Evolutionary conservation across 2,888 invertebrate species (phyloP).

Genomic region (Leucania comma): DNA sequence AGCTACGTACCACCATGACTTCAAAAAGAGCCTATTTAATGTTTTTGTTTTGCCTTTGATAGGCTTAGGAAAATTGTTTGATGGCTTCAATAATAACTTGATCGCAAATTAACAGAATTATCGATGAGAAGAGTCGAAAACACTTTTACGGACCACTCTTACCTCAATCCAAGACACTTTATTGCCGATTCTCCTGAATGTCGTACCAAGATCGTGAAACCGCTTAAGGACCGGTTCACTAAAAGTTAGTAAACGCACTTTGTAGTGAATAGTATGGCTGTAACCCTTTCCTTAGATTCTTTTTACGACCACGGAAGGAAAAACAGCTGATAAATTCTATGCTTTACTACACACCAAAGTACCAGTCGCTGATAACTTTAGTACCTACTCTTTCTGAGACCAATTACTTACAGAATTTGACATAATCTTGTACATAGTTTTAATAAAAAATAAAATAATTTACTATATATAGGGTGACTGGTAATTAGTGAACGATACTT

Average conservation of each 20-base stretch:
- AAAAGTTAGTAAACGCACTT: slow-evolving; percentile 21
- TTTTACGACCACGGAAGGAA: slow-evolving; percentile 29
- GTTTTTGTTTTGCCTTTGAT: not conserved
- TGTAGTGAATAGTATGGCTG: slow-evolving; percentile 25
- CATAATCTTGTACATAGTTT: too few species aligned
- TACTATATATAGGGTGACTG: too few species aligned
- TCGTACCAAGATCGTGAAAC: slow-evolving; percentile 7
- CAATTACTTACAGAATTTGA: too few species aligned
- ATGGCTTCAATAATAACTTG: not conserved
- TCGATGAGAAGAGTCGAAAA: not conserved
- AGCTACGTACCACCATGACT: too few species aligned
- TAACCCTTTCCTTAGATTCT: slow-evolving; percentile 34
- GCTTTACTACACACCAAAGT: slow-evolving; percentile 12
- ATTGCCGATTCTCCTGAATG: not conserved
- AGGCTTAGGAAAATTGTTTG: not conserved
- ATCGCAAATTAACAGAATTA: not conserved
- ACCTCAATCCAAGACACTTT: slow-evolving; percentile 8
- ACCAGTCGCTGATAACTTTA: too few species aligned
- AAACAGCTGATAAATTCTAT: slow-evolving; percentile 7
- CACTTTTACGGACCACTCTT: not conserved
- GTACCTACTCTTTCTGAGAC: too few species aligned
- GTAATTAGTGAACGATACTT: too few species aligned
- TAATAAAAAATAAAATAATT: too few species aligned
- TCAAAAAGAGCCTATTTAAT: not conserved
- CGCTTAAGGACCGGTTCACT: slow-evolving; percentile 8